phyloP scores from a whole-genome alignment of 2,888 invertebrate species.

The Bhutanitis thaidina region DNA sequence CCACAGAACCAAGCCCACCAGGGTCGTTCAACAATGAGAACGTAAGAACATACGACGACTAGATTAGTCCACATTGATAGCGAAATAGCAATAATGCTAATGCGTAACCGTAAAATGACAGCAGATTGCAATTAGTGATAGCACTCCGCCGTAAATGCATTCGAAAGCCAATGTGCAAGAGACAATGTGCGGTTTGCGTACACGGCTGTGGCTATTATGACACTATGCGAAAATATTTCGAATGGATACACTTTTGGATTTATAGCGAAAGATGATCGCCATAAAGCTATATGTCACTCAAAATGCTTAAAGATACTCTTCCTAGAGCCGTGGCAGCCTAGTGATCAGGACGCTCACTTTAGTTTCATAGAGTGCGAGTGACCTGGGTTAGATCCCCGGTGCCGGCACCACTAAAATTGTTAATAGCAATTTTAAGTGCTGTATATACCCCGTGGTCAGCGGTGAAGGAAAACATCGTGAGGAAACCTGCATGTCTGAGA shows the following conservation, averaged over 20 bases:
- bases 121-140: constrained; percentile 74
- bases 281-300: too few species aligned
- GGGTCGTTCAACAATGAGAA: constrained; percentile 19
- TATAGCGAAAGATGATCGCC: too few species aligned
- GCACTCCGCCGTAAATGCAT: constrained; percentile 40
- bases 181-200: constrained; percentile 43
- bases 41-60: constrained; percentile 37
- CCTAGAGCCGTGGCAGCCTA: too few species aligned
- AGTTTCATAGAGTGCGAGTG: too few species aligned
- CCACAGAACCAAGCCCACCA: constrained; percentile 10
- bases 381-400: too few species aligned
- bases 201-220: constrained; percentile 29
- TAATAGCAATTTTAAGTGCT: too few species aligned
- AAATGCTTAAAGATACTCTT: too few species aligned
- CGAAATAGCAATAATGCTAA: constrained; percentile 64
- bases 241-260: background rate
- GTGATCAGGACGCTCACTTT: too few species aligned
- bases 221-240: constrained; percentile 24
- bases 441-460: too few species aligned
- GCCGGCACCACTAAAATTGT: too few species aligned
- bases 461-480: too few species aligned
- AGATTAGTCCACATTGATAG: constrained; percentile 55
- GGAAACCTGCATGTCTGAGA: too few species aligned
- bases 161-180: constrained; percentile 40
- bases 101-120: constrained; percentile 77